Conservation (phyloP, 2,888 invertebrate species). For the Athalia rosae region DNA sequence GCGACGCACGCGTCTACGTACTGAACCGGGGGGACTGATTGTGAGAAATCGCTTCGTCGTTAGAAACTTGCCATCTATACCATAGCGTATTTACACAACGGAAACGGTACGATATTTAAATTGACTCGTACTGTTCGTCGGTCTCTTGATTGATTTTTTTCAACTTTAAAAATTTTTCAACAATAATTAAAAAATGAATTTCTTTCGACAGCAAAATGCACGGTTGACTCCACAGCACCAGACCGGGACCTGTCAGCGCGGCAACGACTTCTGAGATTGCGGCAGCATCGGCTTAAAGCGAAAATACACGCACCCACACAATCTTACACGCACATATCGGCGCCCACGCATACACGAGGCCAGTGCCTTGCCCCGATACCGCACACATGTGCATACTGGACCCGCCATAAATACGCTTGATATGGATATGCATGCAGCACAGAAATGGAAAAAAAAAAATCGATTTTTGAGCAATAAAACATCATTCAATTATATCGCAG, state of each 20-base stretch:
- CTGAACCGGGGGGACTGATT: constrained; percentile 3
- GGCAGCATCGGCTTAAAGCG: constrained; percentile 61
- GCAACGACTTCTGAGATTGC: constrained; percentile 65
- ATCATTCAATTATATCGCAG: neutral
- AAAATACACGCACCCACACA: constrained; percentile 57
- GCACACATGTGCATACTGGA: constrained; percentile 3
- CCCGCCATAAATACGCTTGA: constrained; percentile 6
- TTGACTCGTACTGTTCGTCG: neutral
- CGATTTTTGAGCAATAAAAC: neutral
- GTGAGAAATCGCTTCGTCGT: no score
- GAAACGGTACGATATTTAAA: neutral
- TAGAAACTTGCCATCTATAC: no score
- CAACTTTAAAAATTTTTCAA: neutral
- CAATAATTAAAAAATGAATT: no score
- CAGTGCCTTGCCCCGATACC: constrained; percentile 39
- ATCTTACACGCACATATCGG: constrained; percentile 38
- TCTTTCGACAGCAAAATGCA: no score
- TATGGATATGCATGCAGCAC: neutral
- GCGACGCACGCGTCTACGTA: neutral
- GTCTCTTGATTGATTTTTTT: neutral
- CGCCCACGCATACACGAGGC: constrained; percentile 42
- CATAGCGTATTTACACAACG: no score
- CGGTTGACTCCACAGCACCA: constrained; percentile 9
- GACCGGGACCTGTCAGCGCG: constrained; percentile 63
- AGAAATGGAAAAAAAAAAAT: neutral